Evolutionary conservation across 2,797 vertebrate species (phyloP).

Genomic region (Phyllotis vaccarum): DNA sequence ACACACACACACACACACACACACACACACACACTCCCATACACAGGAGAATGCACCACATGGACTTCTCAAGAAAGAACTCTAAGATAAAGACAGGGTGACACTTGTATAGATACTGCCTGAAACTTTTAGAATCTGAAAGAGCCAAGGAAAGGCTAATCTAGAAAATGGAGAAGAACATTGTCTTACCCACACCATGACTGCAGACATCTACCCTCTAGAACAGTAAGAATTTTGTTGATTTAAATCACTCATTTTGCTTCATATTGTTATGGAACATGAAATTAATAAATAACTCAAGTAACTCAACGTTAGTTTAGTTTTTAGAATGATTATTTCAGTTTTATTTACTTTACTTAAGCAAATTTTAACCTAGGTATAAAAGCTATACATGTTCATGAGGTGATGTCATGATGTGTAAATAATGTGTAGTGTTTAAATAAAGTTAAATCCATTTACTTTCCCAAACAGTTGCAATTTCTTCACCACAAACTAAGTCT

Average conservation of each 20-base stretch:
- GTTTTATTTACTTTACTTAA: not conserved
- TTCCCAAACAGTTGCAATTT: not conserved
- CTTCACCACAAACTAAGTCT: not conserved
- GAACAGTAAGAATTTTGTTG: not conserved
- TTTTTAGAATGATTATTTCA: not conserved
- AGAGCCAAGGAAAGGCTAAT: rapidly evolving
- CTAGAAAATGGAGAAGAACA: too few relatives aligned
- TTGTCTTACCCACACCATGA: too few relatives aligned
- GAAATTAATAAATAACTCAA: not conserved
- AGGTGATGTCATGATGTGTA: not conserved
- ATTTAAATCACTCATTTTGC: not conserved
- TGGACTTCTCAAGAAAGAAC: not conserved
- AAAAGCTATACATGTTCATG: not conserved
- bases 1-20: not conserved
- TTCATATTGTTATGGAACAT: not conserved
- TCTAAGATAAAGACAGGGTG: not conserved
- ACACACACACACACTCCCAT: not conserved
- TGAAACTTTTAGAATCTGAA: not conserved
- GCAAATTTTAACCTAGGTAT: not conserved
- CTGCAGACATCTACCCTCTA: not conserved
- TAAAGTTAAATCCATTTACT: not conserved
- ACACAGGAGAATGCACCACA: not conserved
- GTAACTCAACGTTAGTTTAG: not conserved
- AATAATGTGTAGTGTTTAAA: not conserved
- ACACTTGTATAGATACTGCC: not conserved